Evolutionary conservation across 2,888 invertebrate genomes (phyloP).

Genomic region (Tinea pellionella): DNA sequence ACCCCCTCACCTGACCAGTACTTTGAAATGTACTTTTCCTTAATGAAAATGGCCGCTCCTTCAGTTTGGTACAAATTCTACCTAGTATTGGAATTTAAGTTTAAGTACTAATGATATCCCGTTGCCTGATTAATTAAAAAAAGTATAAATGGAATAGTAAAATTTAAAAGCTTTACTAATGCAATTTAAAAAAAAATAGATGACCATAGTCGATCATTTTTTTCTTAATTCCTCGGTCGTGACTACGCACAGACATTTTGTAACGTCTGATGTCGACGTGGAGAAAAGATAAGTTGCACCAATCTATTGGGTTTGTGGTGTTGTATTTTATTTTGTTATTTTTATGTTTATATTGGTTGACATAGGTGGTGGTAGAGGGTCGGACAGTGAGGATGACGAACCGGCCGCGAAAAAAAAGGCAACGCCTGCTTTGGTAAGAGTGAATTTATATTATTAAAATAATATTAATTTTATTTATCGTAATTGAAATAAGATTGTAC

Average conservation of each 20-base stretch:
- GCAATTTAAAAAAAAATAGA: too few species aligned
- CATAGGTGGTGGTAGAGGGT: constrained; percentile 73
- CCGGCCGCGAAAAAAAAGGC: constrained; percentile 82
- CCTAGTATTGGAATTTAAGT: too few species aligned
- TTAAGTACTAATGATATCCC: too few species aligned
- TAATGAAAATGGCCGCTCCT: too few species aligned
- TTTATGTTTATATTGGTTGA: not conserved
- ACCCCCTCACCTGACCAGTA: too few species aligned
- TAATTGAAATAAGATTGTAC: too few species aligned
- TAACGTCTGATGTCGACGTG: not conserved
- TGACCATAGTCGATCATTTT: not conserved
- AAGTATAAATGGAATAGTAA: too few species aligned
- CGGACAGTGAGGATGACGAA: constrained; percentile 87
- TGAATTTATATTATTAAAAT: not conserved
- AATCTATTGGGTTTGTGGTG: not conserved
- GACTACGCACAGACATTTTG: not conserved
- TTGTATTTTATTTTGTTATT: not conserved
- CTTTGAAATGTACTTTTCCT: too few species aligned
- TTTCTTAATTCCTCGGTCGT: not conserved
- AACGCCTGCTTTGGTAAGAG: constrained; percentile 64
- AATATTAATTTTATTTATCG: not conserved
- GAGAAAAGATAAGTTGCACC: not conserved
- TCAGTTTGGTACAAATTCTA: too few species aligned
- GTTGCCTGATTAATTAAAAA: too few species aligned
- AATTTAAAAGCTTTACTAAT: too few species aligned